Evolutionary conservation across 2,888 invertebrate genomes (phyloP), one percentile per base, ranked within the genome.

Genomic region (Drosophila cracens): DNA sequence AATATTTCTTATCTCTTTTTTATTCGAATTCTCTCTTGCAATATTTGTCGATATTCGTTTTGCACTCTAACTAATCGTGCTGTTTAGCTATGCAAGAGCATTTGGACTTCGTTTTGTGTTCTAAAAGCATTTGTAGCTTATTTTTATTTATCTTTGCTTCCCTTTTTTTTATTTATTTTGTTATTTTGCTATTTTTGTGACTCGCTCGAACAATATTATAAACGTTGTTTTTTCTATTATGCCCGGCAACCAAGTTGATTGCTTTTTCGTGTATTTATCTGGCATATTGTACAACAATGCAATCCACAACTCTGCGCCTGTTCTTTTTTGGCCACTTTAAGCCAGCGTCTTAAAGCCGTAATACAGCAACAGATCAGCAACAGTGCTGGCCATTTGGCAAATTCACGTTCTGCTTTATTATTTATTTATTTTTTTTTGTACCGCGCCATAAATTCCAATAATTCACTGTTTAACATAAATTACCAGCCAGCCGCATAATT

Each of bases 201-300:
- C 62, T 49, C 27, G 38, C 57, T 66, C 53, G 34, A 65, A 67
- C 69, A 79, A 69, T 79, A 76, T 76, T 79, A 76, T 79, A 76
- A 79, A 79, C 69, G 79, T 72, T 68, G 74, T 54, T 67, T 81
- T 81, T 46, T 59, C 81, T 67, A 76, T 74, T 72, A 63, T 66
- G 54, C 34, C 60, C 18, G 66, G 46, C 68, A 59, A 38, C n/a
- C 58, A 29, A 74, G 73, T 82, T 84, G 84, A 84, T 84, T 84
- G 85, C 87, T 87, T 84, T 84, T 87, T 74, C 87, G 68, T 84
- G 87, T 83, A 84, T 85, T 87, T 87, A 85, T 87, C 82, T 81
- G 85, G 73, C 78, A 74, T 66, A 60, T 7, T n/a, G 29, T 57
- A 65, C 68, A 77, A 77, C 78, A 79, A 69, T 70, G 78, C 71